Conservation (phyloP, 2,888 invertebrate species). For the Noctua janthina region DNA sequence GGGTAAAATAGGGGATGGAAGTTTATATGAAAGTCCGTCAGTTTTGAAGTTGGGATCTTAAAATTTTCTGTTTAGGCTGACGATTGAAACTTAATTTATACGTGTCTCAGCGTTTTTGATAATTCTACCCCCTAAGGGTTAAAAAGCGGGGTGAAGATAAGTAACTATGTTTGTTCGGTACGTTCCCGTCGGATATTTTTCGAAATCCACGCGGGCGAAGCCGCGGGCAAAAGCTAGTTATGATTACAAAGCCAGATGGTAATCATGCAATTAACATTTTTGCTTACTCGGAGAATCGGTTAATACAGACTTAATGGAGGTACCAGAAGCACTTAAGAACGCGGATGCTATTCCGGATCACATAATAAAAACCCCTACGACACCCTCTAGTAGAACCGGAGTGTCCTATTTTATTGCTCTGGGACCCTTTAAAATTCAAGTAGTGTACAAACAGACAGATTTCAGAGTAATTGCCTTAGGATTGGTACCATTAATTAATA, state of each 20-base stretch:
- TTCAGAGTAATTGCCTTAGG: constrained; percentile 44
- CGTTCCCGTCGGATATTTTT: too few relatives aligned
- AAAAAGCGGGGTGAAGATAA: too few relatives aligned
- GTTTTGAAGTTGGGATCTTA: too few relatives aligned
- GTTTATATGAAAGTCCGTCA: too few relatives aligned
- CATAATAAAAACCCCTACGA: constrained; percentile 39
- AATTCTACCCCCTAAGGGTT: too few relatives aligned
- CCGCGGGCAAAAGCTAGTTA: neutral
- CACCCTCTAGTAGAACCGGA: constrained; percentile 2
- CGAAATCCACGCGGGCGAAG: too few relatives aligned
- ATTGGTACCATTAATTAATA: constrained; percentile 57
- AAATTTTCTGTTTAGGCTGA: too few relatives aligned
- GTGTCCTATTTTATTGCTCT: constrained; percentile 22
- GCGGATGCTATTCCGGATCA: constrained; percentile 15
- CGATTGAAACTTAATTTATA: too few relatives aligned
- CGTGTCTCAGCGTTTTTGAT: too few relatives aligned
- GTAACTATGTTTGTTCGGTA: too few relatives aligned
- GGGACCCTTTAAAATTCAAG: constrained; percentile 46
- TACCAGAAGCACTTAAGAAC: constrained; percentile 13
- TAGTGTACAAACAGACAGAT: constrained; percentile 52
- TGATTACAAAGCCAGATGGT: neutral
- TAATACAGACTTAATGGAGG: constrained; percentile 1
- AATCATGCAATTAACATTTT: constrained; percentile 13
- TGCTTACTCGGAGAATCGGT: constrained; percentile 3
- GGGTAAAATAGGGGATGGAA: too few relatives aligned